Evolutionary conservation across 2,888 invertebrate genomes (phyloP), one percentile per base, ranked within the genome.

Genomic region (Orthosia cruda): DNA sequence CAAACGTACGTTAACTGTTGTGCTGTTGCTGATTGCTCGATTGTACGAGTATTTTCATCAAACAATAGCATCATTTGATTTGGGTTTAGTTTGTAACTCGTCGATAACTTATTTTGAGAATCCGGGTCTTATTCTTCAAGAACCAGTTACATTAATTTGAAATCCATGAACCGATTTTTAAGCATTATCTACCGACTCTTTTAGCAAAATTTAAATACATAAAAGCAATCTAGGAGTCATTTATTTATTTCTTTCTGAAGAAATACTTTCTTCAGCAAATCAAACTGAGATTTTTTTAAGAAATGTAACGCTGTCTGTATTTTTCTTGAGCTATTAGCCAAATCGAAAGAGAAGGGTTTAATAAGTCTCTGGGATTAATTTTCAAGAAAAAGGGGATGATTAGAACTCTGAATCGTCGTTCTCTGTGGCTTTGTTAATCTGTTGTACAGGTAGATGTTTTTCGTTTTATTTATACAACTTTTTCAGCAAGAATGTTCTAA

Each of bases 321-420:
- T 84, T 84, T 84, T 77, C 52, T 78, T 59, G 26, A 74, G 74
- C 68, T 84, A 76, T 81, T 84, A 74, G 71, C 72, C 32, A 77
- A 87, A 87, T 85, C 76, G 76, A 84, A 87, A 78, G 62, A 47
- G 50, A 84, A 78, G 87, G 85, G 85, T 84, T 87, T 77, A 71
- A 69, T 78, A 67, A 77, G 78, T 66, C 49, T 59, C 11, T 47
- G 63, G 65, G 61, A 54, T 84, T 77, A 32, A 78, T 78, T 84
- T 62, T 74, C 71, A 78, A 63, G 57, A 65, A 76, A 77, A 84
- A 76, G 45, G 12, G 59, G 45, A 66, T 73, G 78, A 84, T 84
- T 81, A 78, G 75, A 74, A 64, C 64, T 71, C 71, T 23, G 61
- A 85, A 74, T 81, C 68, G 68, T 49, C 59, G 45, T 62, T 81